These are phyloP conservation scores for Drosophila mimetica DNA, from an alignment of 2,888 invertebrate species.

Conservation along the genomic window DNA sequence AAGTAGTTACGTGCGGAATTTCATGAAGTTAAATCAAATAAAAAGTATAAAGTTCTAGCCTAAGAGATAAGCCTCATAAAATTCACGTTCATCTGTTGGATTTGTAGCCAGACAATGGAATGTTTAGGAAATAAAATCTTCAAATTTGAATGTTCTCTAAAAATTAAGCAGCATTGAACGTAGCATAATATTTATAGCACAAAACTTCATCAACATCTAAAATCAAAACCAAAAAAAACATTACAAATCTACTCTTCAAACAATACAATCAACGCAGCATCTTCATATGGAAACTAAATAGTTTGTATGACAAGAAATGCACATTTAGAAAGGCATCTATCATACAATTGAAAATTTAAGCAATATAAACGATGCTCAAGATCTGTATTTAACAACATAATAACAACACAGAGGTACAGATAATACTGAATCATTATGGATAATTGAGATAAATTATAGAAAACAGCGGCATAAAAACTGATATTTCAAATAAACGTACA, in stretches of 20 bases:
- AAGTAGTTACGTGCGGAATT: constrained; percentile 56
- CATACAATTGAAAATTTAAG: constrained; percentile 26
- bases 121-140: constrained; percentile 21
- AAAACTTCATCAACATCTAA: constrained; percentile 38
- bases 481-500: constrained; percentile 72
- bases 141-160: constrained; percentile 17
- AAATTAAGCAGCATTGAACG: constrained; percentile 35
- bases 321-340: constrained; percentile 25
- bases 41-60: constrained; percentile 39
- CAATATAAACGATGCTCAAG: constrained; percentile 45
- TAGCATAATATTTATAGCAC: constrained; percentile 33
- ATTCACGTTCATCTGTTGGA: constrained; percentile 48
- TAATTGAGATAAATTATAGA: constrained; percentile 29
- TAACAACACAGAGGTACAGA: constrained; percentile 11
- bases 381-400: constrained; percentile 40
- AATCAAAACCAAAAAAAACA: constrained; percentile 54
- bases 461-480: constrained; percentile 56
- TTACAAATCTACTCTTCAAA: constrained; percentile 16
- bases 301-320: constrained; percentile 9
- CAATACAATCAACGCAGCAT: constrained; percentile 27
- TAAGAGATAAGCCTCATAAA: constrained; percentile 35
- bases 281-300: constrained; percentile 21
- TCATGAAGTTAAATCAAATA: constrained; percentile 52
- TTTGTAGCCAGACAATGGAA: constrained; percentile 50
- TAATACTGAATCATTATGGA: constrained; percentile 29